Percentiles rank a stretch among this genome's conserved stretches.
phyloP scores from a whole-genome alignment of 2,888 invertebrate genomes.

The Muschampia plurimacula region DNA sequence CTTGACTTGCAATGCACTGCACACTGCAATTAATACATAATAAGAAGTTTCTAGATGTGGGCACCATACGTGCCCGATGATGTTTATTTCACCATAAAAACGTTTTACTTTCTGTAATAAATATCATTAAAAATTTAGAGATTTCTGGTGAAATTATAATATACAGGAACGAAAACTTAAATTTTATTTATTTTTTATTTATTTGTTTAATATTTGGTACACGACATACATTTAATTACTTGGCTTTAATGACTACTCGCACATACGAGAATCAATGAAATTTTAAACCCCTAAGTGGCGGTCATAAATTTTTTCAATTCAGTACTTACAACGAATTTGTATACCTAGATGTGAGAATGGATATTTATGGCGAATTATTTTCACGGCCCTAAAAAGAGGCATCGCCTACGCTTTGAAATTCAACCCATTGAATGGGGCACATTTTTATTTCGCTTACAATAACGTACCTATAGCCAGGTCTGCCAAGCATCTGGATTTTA shows the following conservation, averaged over 20 bases:
- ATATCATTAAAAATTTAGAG: too few species aligned
- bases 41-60: too few species aligned
- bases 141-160: too few species aligned
- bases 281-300: slow-evolving; percentile 5
- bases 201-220: too few species aligned
- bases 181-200: too few species aligned
- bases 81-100: too few species aligned
- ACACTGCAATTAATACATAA: too few species aligned
- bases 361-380: slow-evolving; percentile 40
- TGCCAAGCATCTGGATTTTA: slow-evolving; percentile 18
- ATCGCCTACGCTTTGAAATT: slow-evolving; percentile 56
- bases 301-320: slow-evolving; percentile 17
- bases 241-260: background rate
- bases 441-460: slow-evolving; percentile 74
- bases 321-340: slow-evolving; percentile 2
- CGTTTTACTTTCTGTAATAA: too few species aligned
- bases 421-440: slow-evolving; percentile 73
- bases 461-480: slow-evolving; percentile 43
- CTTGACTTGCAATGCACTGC: too few species aligned
- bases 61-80: too few species aligned
- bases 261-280: background rate
- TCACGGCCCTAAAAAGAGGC: slow-evolving; percentile 39
- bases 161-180: too few species aligned
- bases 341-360: slow-evolving; percentile 18
- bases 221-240: background rate